These are phyloP conservation scores for Ichneumon xanthorius DNA, from an alignment of 2,888 invertebrate genomes.

Conservation along the genomic window DNA sequence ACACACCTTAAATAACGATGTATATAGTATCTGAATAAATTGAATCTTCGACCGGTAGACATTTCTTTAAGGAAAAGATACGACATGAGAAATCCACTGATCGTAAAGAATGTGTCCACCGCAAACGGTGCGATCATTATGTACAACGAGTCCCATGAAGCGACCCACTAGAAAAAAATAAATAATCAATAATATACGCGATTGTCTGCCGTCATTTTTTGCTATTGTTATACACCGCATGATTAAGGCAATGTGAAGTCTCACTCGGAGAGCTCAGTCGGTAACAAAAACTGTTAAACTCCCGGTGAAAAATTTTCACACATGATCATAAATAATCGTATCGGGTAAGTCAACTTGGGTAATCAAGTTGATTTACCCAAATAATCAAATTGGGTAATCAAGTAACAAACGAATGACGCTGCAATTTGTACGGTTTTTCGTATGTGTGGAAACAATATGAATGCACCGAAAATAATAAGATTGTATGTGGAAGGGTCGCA, in stretches of 20 bases:
- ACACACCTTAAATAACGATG: slow-evolving; percentile 85
- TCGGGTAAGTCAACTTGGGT: too few species aligned
- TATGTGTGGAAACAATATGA: too few species aligned
- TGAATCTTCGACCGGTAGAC: slow-evolving; percentile 79
- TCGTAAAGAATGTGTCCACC: slow-evolving; percentile 85
- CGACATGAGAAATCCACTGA: slow-evolving; percentile 84
- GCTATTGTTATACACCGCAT: too few species aligned
- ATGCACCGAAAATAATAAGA: too few species aligned
- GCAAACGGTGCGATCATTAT: slow-evolving; percentile 84
- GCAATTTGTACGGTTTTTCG: too few species aligned
- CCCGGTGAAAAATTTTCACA: slow-evolving; percentile 79
- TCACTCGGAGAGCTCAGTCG: slow-evolving; percentile 73
- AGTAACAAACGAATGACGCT: too few species aligned
- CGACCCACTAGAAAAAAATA: slow-evolving; percentile 80
- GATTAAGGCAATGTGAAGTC: too few species aligned
- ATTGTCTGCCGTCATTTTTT: too few species aligned
- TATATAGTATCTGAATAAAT: slow-evolving; percentile 83
- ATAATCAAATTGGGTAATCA: too few species aligned
- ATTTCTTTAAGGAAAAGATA: slow-evolving; percentile 82
- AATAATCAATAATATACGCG: slow-evolving; percentile 66
- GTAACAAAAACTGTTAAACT: slow-evolving; percentile 72
- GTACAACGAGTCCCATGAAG: slow-evolving; percentile 81
- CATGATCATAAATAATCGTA: too few species aligned
- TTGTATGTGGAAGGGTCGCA: too few species aligned
- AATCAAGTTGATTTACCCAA: too few species aligned